Conservation (phyloP, 2,797 vertebrate genomes). For the Iguana delicatissima region DNA sequence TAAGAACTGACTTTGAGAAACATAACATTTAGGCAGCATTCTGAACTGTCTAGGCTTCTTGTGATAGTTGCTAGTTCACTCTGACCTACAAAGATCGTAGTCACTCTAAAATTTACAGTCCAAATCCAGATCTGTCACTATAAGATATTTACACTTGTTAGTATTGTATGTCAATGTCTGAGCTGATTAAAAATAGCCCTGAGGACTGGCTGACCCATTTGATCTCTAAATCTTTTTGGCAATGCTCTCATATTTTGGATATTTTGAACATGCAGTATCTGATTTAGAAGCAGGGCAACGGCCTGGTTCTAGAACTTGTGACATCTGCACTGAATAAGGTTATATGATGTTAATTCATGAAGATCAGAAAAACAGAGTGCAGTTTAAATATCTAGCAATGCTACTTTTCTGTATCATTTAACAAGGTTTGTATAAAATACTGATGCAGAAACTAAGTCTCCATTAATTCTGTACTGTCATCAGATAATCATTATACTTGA, state of each 20-base stretch:
- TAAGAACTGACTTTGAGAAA: background rate
- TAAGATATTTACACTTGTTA: conserved; percentile 13
- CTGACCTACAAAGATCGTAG: conserved; percentile 22
- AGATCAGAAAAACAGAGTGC: conserved; percentile 9
- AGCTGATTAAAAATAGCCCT: conserved; percentile 61
- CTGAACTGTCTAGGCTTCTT: background rate
- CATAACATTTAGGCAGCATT: background rate
- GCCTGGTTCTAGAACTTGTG: conserved; percentile 4
- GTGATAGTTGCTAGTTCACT: background rate
- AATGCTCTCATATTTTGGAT: background rate
- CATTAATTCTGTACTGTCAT: background rate
- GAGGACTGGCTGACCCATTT: conserved; percentile 41
- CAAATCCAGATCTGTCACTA: conserved; percentile 1
- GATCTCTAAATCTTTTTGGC: conserved; percentile 28
- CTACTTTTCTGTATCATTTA: background rate
- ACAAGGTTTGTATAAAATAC: background rate
- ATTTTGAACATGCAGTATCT: conserved; percentile 32
- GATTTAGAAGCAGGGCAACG: background rate
- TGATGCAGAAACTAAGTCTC: background rate
- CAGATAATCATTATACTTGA: background rate
- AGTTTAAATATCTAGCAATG: background rate
- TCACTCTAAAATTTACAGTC: background rate
- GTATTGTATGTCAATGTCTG: conserved; percentile 37
- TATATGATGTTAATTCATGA: accelerated
- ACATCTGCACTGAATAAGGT: background rate